These are phyloP conservation scores for Chitala chitala DNA, from an alignment of 2,113 vertebrate species.

Conservation along the genomic window DNA sequence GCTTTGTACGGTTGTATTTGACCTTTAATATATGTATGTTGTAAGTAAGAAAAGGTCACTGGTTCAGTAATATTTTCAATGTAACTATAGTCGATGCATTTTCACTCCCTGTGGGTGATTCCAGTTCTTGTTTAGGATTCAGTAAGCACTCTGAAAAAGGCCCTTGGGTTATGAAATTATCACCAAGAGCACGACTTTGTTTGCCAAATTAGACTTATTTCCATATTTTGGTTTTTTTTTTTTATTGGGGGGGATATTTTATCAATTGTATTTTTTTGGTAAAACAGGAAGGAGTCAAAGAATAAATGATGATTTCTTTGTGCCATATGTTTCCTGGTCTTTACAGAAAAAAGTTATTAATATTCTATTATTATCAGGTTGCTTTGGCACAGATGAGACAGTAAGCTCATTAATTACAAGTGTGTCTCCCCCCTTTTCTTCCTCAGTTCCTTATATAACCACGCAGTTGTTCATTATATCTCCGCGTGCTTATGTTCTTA, in stretches of 20 bases:
- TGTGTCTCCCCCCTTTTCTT: background rate
- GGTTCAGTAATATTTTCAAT: conserved; percentile 44
- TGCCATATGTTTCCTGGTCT: conserved; percentile 7
- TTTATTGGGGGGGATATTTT: background rate
- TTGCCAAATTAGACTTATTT: background rate
- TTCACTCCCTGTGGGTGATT: conserved; percentile 16
- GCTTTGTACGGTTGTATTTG: conserved; percentile 12
- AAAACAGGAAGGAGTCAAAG: background rate
- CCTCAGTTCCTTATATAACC: background rate
- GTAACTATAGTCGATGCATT: conserved; percentile 37
- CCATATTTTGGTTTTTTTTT: conserved; percentile 8
- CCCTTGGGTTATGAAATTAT: conserved; percentile 12
- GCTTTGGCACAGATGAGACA: background rate
- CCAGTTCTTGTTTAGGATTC: conserved; percentile 20
- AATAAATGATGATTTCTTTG: conserved; percentile 2
- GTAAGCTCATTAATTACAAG: conserved; percentile 1
- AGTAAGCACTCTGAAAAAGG: conserved; percentile 3
- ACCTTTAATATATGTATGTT: conserved; percentile 40
- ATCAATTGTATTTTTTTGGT: conserved; percentile 10
- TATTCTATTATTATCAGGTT: conserved; percentile 11
- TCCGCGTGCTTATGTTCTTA: background rate
- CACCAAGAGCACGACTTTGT: background rate
- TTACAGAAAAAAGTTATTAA: conserved; percentile 4
- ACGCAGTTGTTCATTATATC: background rate
- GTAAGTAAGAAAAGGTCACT: conserved; percentile 50